Conservation (phyloP, 2,888 invertebrate genomes). For the Apodemia zela region DNA sequence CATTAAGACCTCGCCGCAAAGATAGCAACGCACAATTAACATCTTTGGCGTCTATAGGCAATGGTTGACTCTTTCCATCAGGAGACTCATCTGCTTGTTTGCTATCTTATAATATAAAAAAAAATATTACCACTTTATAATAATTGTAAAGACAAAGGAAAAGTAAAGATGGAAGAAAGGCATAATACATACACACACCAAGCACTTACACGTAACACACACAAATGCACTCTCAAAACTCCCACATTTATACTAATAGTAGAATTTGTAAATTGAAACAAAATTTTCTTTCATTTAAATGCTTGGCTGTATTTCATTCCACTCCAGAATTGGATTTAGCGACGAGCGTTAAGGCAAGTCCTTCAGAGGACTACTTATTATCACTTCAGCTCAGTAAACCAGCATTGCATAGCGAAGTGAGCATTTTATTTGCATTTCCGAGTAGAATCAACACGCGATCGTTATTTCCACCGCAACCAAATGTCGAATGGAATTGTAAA, state of each 20-base stretch:
- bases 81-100: no score
- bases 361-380: not conserved
- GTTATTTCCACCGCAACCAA: conserved; percentile 9
- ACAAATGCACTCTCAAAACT: not conserved
- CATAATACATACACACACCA: no score
- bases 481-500: conserved; percentile 18
- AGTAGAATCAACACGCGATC: conserved; percentile 7
- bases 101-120: no score
- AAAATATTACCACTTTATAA: no score
- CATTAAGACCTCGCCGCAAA: no score
- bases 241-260: not conserved
- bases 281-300: not conserved
- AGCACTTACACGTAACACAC: no score
- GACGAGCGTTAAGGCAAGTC: not conserved
- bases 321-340: not conserved
- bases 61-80: no score
- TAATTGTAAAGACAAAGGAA: no score
- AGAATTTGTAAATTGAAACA: not conserved
- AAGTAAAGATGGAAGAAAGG: no score
- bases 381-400: conserved; percentile 1
- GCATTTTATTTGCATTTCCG: conserved; percentile 9
- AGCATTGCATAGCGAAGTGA: not conserved
- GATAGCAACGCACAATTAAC: no score
- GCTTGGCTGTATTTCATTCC: not conserved
- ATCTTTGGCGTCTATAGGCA: no score